Percentiles rank a stretch among this genome's conserved stretches.
Evolutionary conservation across 1,140 invertebrate species (phyloP).

Genomic region (Goniozus legneri): DNA sequence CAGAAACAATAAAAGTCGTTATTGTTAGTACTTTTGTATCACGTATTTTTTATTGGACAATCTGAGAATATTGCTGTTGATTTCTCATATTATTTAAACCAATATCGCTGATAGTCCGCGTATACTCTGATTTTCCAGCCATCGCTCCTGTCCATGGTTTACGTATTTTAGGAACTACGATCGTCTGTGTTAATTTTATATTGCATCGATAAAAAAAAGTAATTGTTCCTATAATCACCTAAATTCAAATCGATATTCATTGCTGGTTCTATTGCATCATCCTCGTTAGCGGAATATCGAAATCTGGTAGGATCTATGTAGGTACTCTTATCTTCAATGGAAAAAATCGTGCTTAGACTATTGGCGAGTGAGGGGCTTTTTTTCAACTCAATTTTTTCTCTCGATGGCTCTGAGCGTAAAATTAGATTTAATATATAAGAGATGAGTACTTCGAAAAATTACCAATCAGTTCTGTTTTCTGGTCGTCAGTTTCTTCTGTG

Average conservation of each 20-base stretch:
- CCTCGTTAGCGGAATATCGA: constrained; percentile 39
- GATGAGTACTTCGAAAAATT: too few species aligned
- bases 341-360: too few species aligned
- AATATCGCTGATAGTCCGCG: constrained; percentile 57
- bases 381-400: too few species aligned
- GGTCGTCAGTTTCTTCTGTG: too few species aligned
- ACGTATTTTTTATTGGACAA: constrained; percentile 35
- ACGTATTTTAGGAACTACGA: constrained; percentile 44
- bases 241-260: constrained; percentile 35
- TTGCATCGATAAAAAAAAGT: neutral
- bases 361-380: too few species aligned
- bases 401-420: too few species aligned
- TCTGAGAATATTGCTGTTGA: constrained; percentile 59
- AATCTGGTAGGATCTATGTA: constrained; percentile 53
- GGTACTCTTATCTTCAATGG: too few species aligned
- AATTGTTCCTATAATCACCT: constrained; percentile 27
- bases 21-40: neutral
- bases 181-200: neutral
- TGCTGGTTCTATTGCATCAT: constrained; percentile 43
- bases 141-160: constrained; percentile 53
- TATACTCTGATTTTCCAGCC: constrained; percentile 59
- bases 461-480: too few species aligned
- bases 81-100: constrained; percentile 58
- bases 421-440: too few species aligned
- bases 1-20: neutral